Evolutionary conservation across 2,113 vertebrate genomes (phyloP), one percentile per base, ranked within the genome.

Genomic region (Bufo bufo): DNA sequence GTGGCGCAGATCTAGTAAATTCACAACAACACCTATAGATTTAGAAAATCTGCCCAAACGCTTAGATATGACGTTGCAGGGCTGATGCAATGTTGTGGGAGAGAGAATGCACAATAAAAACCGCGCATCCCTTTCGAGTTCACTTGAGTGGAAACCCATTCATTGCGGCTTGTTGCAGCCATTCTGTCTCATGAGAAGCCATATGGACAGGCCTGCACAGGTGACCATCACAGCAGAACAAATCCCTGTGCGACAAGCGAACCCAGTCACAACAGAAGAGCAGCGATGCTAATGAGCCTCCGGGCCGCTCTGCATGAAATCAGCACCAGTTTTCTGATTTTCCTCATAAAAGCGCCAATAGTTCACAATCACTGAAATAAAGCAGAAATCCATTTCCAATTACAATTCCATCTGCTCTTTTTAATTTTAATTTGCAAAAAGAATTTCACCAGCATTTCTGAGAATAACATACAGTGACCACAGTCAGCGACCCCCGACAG

Each of bases 201-300:
- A 79, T 79, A 79, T 79, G 77, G 52, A 56, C 45, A 20, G 20
- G 20, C 10, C 20, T 13, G 77, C 12, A 58, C 77, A 79, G 77
- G 77, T 79, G 77, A 58, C 50, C 10, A 56, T 56, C 50, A 54
- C 20, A 54, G n/a, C 77, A 14, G 71, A 74, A 74, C 71, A 74
- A 74, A 47, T 74, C 71, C 71, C 71, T 3, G 43, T 2, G 71
- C 50, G 54, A 50, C 10, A 13, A 13, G 52, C 50, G 52, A 16
- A 4, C 19, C 9, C 52, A 14, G 50, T 79, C 77, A 79, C 77
- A 23, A 79, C 6, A 58, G n/a, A 56, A 23, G 50, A 79, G 54
- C 20, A 23, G 54, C 54, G 20, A 14, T 23, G 77, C 77, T 56
- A 54, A 54, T 54, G 20, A 54, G 77, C 54, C 50, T 7, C 52